Percentiles rank a stretch among this genome's conserved stretches.
phyloP scores from a whole-genome alignment of 1,140 invertebrate genomes.

The Eriocheir sinensis region DNA sequence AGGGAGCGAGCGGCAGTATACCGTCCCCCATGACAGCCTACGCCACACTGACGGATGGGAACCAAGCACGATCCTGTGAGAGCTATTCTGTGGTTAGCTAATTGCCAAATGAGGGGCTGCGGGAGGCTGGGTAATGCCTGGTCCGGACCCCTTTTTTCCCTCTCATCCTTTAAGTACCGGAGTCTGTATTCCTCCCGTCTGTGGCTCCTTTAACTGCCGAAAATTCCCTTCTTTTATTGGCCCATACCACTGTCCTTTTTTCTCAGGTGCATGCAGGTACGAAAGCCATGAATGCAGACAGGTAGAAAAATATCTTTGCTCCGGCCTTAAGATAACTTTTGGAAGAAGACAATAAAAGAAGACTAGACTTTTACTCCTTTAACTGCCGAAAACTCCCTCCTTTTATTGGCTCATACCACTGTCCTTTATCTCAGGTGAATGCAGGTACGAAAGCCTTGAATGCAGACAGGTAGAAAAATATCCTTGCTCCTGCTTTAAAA shows the following conservation, averaged over 20 bases:
- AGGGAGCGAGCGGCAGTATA: not conserved
- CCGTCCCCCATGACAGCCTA: slow-evolving; percentile 33
- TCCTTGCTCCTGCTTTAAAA: no score
- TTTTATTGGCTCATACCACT: not conserved
- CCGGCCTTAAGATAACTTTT: no score
- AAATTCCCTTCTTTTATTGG: not conserved
- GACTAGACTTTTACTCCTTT: no score
- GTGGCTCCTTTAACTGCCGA: not conserved
- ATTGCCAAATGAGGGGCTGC: slow-evolving; percentile 49
- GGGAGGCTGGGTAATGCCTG: slow-evolving; percentile 19
- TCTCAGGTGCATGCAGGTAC: not conserved
- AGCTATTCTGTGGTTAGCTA: slow-evolving; percentile 58
- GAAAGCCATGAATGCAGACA: not conserved
- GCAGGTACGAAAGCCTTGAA: not conserved
- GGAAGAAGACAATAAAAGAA: no score
- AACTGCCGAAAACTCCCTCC: not conserved
- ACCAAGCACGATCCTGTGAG: slow-evolving; percentile 35
- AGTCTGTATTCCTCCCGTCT: not conserved
- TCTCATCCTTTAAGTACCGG: not conserved
- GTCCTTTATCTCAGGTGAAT: not conserved
- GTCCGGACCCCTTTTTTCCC: not conserved
- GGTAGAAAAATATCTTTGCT: no score
- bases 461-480: not conserved
- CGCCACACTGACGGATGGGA: slow-evolving; percentile 17
- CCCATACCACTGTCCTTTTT: not conserved